Percentiles rank a stretch among this genome's conserved stretches.
Evolutionary conservation across 2,888 invertebrate species (phyloP).

Genomic region (Linnaemya vulpina): DNA sequence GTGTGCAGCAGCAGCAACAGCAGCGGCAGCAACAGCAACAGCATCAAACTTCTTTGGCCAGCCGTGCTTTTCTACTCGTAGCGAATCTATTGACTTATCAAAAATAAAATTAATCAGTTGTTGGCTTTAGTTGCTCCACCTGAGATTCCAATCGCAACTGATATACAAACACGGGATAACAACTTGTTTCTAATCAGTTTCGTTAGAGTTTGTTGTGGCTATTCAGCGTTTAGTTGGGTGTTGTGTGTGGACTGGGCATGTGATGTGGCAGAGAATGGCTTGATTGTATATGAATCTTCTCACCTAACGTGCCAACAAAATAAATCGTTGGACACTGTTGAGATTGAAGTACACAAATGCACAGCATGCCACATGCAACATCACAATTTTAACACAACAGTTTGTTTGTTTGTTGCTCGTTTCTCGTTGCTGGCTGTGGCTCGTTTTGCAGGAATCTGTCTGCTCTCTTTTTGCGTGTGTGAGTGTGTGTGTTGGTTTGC

Average conservation of each 20-base stretch:
- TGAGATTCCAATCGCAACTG: conserved; percentile 62
- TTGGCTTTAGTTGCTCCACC: conserved; percentile 64
- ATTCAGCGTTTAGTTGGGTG: neutral
- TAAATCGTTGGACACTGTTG: conserved; percentile 74
- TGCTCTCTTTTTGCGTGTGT: neutral
- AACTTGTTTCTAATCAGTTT: conserved; percentile 71
- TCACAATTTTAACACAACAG: conserved; percentile 43
- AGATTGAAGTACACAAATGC: conserved; percentile 68
- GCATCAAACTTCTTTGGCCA: conserved; percentile 4
- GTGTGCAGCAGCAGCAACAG: conserved; percentile 10
- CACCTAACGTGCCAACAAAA: conserved; percentile 81
- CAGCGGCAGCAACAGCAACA: no score
- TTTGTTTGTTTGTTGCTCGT: conserved; percentile 20
- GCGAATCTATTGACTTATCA: conserved; percentile 62
- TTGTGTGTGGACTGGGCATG: conserved; percentile 4
- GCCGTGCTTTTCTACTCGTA: neutral
- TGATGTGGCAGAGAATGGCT: conserved; percentile 48
- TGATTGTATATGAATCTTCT: conserved; percentile 76
- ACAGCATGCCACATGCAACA: conserved; percentile 73
- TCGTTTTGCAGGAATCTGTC: neutral
- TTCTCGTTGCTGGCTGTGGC: neutral
- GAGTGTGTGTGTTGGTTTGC: neutral
- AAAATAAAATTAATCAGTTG: conserved; percentile 67
- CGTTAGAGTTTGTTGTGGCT: conserved; percentile 27
- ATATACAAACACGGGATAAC: conserved; percentile 67